Percentiles rank a stretch among this genome's conserved stretches.
These are phyloP conservation scores for Ligdia adustata DNA, from an alignment of 2,888 invertebrate species.

Conservation along the genomic window DNA sequence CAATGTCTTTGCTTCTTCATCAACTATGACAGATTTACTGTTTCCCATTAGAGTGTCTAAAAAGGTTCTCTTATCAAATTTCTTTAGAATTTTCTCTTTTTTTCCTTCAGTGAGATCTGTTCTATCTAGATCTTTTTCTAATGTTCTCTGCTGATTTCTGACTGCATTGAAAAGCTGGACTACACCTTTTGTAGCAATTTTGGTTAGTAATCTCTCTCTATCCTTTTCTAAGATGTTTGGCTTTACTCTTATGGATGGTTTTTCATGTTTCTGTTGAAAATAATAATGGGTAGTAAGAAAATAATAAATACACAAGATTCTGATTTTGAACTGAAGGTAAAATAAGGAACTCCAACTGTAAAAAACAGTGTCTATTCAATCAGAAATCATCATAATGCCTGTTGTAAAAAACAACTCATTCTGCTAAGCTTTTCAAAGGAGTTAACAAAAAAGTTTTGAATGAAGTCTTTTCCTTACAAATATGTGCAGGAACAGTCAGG, in stretches of 20 bases:
- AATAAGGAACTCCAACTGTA: too few relatives aligned
- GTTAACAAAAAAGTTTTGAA: too few relatives aligned
- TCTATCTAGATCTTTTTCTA: slow-evolving; percentile 87
- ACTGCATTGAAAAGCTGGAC: slow-evolving; percentile 97
- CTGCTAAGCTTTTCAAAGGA: too few relatives aligned
- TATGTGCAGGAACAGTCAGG: too few relatives aligned
- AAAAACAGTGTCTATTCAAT: too few relatives aligned
- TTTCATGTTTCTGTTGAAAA: slow-evolving; percentile 83
- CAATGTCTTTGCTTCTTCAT: slow-evolving; percentile 63
- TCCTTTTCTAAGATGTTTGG: slow-evolving; percentile 90
- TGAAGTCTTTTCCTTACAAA: too few relatives aligned
- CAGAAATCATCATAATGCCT: too few relatives aligned
- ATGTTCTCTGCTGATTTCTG: slow-evolving; percentile 91
- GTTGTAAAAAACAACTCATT: too few relatives aligned
- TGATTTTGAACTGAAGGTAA: too few relatives aligned
- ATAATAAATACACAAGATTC: too few relatives aligned
- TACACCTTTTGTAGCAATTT: slow-evolving; percentile 96
- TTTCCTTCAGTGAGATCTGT: slow-evolving; percentile 90
- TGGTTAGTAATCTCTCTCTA: slow-evolving; percentile 89
- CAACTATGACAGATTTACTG: slow-evolving; percentile 82
- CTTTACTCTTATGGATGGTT: slow-evolving; percentile 88
- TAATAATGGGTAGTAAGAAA: too few relatives aligned
- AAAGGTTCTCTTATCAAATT: slow-evolving; percentile 89
- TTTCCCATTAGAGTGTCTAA: slow-evolving; percentile 91
- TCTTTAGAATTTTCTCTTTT: slow-evolving; percentile 90